Evolutionary conservation across 2,888 invertebrate genomes (phyloP), one percentile per base, ranked within the genome.

Genomic region (Muschampia plurimacula): DNA sequence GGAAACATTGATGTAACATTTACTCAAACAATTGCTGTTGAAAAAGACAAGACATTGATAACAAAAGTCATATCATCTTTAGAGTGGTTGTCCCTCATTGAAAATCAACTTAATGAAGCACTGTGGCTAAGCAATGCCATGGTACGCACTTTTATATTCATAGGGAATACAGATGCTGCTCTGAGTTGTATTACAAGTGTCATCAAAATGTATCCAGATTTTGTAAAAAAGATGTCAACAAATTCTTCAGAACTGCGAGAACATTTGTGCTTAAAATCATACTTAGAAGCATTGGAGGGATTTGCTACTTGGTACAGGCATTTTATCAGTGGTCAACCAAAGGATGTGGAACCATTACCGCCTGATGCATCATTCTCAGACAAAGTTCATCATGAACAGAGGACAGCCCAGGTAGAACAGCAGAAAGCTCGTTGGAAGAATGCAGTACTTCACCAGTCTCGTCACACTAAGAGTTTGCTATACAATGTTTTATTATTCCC

Each of bases 241-340:
- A 84, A 83, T 59, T 91, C 92, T 13, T 87, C 90, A 60, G 93
- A 91, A 77, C 75, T 98, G 69, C 96, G 97, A 78, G 99, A 99
- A 87, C 97, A 97, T 90, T 94, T 99, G 46, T 98, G 98, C 88
- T 96, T 98, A 82, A 97, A 97, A 88, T 96, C 97, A 0, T 99
- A 98, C 86, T 92, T 99, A 77, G 97, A 97, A 82, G 98, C 98
- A 4, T 95, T 98, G 75, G 98, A 98, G 88, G 96, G 97, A 8
- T 99, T 98, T 89, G 96, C 97, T 76, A 97, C 97, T 80, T 99
- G 99, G 99, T 97, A 97, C 79, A 96, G 97, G 77, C 96, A 97
- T 82, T 97, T 95, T 78, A 96, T 98, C 83, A 96, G 97, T 83
- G 96, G 96, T 0, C 96, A 96, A 86, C 99, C 99, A 0, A 95